These are phyloP conservation scores for Decapterus maruadsi DNA, from an alignment of 2,797 vertebrate species.

Conservation along the genomic window DNA sequence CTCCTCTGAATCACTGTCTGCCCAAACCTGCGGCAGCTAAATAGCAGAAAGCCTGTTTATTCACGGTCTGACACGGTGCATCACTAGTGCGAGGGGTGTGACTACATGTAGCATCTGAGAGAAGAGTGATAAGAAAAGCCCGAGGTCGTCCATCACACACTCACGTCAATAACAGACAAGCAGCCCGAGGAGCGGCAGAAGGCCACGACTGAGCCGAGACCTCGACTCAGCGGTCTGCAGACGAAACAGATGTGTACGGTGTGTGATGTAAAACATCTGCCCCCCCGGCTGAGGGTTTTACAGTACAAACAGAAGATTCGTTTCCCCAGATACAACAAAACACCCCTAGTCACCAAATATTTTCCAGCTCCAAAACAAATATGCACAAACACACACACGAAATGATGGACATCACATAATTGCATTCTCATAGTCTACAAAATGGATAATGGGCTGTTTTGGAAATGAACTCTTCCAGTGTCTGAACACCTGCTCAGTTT, in stretches of 20 bases:
- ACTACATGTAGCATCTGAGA: constrained; percentile 14
- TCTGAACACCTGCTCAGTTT: constrained; percentile 49
- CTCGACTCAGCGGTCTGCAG: constrained; percentile 1
- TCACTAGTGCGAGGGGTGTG: neutral
- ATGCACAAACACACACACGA: too few relatives aligned
- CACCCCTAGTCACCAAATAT: neutral
- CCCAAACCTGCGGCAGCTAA: neutral
- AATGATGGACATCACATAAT: constrained; percentile 4
- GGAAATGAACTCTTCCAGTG: neutral
- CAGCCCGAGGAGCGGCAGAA: constrained; percentile 8
- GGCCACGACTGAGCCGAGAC: constrained; percentile 9
- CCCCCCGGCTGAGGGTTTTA: neutral
- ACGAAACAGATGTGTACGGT: constrained; percentile 29
- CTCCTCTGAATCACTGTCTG: neutral
- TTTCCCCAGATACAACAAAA: neutral
- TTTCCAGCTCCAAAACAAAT: neutral
- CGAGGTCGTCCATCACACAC: constrained; percentile 41
- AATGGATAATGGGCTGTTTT: constrained; percentile 16
- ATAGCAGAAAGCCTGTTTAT: neutral
- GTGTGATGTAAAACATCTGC: constrained; percentile 6
- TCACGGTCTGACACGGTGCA: too few relatives aligned
- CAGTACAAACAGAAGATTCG: neutral
- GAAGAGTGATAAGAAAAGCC: constrained; percentile 31
- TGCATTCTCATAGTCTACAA: neutral
- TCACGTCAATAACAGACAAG: constrained; percentile 19